Conservation (phyloP, 2,888 invertebrate species). For the Beris chalybata region DNA sequence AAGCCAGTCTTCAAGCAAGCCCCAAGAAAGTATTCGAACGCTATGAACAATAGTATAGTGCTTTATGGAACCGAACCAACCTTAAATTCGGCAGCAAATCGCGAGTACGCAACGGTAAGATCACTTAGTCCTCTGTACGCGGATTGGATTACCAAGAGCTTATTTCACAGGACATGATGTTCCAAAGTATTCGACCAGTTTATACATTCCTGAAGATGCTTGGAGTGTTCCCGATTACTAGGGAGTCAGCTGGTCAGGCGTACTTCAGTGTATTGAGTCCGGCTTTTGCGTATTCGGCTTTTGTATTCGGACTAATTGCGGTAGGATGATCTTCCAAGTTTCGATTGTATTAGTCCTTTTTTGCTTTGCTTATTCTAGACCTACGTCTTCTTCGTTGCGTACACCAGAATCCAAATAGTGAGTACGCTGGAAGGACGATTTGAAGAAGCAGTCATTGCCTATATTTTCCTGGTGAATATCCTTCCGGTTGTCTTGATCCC, state of each 20-base stretch:
- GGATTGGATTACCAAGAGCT: too few relatives aligned
- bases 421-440: conserved; percentile 67
- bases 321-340: conserved; percentile 43
- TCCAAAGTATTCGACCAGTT: conserved; percentile 57
- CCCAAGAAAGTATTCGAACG: too few relatives aligned
- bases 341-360: background rate
- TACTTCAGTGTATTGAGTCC: conserved; percentile 59
- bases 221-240: conserved; percentile 66
- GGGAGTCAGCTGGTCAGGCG: conserved; percentile 58
- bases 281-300: conserved; percentile 63
- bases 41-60: too few relatives aligned
- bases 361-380: conserved; percentile 42
- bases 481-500: conserved; percentile 67
- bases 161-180: conserved; percentile 54
- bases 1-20: too few relatives aligned
- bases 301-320: conserved; percentile 58
- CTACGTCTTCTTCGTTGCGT: conserved; percentile 65
- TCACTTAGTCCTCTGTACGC: too few relatives aligned
- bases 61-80: too few relatives aligned
- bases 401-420: conserved; percentile 65
- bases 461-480: conserved; percentile 72
- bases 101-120: too few relatives aligned
- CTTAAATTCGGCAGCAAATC: too few relatives aligned
- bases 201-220: conserved; percentile 58
- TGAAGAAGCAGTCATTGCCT: conserved; percentile 75